These are phyloP conservation scores for Mus minutoides DNA, from an alignment of 2,797 vertebrate genomes.

Conservation along the genomic window DNA sequence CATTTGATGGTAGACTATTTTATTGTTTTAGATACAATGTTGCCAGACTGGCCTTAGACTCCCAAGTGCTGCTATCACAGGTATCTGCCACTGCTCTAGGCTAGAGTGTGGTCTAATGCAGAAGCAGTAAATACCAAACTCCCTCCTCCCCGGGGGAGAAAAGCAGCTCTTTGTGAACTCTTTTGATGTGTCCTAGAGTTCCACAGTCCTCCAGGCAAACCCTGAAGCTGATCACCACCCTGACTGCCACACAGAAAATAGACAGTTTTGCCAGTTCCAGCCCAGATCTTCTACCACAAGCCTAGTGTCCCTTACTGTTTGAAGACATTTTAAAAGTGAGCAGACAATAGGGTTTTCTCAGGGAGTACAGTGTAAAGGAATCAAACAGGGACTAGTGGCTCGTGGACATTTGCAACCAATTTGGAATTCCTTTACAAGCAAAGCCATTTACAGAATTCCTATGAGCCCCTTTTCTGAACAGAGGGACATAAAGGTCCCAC, in stretches of 20 bases:
- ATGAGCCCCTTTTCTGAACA: constrained; percentile 5
- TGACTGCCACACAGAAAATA: not conserved
- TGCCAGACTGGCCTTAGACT: not conserved
- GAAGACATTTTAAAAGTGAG: not conserved
- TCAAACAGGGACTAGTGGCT: not conserved
- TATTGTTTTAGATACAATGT: not conserved
- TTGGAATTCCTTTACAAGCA: not conserved
- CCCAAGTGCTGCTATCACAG: not conserved
- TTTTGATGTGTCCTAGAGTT: not conserved
- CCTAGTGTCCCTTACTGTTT: not conserved
- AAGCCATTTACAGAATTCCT: not conserved
- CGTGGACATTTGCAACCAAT: not conserved
- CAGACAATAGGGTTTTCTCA: not conserved
- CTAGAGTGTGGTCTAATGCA: not conserved
- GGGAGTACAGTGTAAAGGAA: not conserved
- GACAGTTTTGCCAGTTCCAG: not conserved
- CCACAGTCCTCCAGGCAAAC: not conserved
- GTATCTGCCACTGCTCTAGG: not conserved
- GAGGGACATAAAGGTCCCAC: not conserved
- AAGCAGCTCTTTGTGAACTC: not conserved
- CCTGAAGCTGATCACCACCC: not conserved
- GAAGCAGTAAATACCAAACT: not conserved
- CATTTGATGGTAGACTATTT: not conserved
- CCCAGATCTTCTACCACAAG: not conserved
- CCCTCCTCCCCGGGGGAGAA: not conserved